Base-by-base conservation (phyloP, 2,113 vertebrate species). In the Dinomys branickii region DNA sequence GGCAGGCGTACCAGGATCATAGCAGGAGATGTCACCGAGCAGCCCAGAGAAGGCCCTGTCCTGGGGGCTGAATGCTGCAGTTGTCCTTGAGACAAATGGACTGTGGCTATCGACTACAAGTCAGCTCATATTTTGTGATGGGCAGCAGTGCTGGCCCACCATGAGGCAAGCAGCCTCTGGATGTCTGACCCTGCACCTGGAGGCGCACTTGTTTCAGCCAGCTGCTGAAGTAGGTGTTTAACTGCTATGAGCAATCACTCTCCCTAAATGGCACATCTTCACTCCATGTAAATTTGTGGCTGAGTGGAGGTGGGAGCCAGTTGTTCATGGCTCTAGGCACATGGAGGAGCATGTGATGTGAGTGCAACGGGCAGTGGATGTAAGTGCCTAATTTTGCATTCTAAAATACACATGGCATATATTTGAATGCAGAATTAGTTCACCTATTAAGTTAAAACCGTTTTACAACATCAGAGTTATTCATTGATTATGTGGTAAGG, bases 401-500 rank as follows among this genome's bases (percentile, higher is more conserved):
- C 7, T 69, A 19, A 85, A 81, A 67, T 19, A 63, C 14, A 52
- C 12, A 20, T 52, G 58, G 52, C 50, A 41, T 65, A 28, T 7
- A 94, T 80, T 92, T 83, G 44, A 91, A 78, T 95, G 52, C 67
- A 94, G 54, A 56, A 94, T 92, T 69, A 58, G 17, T 47, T 95
- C 11, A 47, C 41, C 28, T 94, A 52, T 61, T 35, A 30, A 69
- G 59, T 58, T 84, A 75, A 92, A 89, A 82, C 52, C 19, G 0
- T 24, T 78, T 80, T 11, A 85, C 75, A 90, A 87, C 50, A 52
- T 61, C 41, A 61, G n/a, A 20, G 5, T 61, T 65, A 71, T 6
- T 85, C 85, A 67, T 22, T 69, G 95, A 75, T 65, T 44, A n/a
- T 56, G 95, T 80, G 24, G 52, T 47, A 52, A 85, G 69, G 54